A percentile compares a stretch with the other conserved stretches of the same genome.
These are phyloP conservation scores for Balaenoptera acutorostrata DNA, from an alignment of 2,113 vertebrate species.

Conservation along the genomic window DNA sequence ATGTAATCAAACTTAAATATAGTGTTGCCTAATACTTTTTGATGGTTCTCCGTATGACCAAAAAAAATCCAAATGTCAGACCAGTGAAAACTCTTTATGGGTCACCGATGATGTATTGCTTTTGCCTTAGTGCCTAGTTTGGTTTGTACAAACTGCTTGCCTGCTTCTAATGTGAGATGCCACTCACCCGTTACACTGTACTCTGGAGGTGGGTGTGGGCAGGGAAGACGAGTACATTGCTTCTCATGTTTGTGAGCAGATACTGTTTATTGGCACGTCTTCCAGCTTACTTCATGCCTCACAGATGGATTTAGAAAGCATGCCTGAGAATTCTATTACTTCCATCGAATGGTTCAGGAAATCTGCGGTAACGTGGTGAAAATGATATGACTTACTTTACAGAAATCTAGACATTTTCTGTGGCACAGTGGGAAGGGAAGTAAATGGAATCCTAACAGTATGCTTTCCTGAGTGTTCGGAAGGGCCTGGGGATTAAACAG, in stretches of 20 bases:
- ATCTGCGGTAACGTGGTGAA: background rate
- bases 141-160: background rate
- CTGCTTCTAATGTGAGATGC: background rate
- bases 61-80: background rate
- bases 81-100: background rate
- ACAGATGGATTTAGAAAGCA: background rate
- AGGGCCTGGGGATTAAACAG: background rate
- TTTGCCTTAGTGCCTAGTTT: background rate
- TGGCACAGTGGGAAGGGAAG: background rate
- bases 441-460: background rate
- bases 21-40: background rate
- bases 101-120: background rate
- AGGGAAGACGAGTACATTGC: background rate
- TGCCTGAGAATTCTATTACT: background rate
- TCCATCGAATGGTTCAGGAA: background rate
- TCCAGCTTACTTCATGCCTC: background rate
- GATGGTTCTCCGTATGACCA: background rate
- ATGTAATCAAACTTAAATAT: background rate
- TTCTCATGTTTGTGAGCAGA: background rate
- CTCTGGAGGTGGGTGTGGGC: background rate
- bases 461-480: background rate
- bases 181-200: background rate
- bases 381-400: background rate
- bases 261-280: background rate
- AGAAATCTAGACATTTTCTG: background rate